These are phyloP conservation scores for Nautilus pompilius DNA, from an alignment of 1,140 invertebrate genomes.

Conservation along the genomic window DNA sequence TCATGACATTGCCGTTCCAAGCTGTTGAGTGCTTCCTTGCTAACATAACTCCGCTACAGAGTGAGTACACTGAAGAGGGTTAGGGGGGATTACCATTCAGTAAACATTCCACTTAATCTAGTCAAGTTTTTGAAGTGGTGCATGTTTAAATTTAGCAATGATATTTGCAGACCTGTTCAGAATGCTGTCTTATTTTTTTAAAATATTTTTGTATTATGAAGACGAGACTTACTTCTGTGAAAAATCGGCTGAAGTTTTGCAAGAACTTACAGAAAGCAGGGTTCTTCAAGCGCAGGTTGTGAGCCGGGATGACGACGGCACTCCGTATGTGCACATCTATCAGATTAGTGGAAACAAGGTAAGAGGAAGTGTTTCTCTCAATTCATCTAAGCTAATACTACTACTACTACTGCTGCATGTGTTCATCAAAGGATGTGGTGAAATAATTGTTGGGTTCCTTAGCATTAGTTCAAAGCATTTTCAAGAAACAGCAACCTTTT, in stretches of 20 bases:
- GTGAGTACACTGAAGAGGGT: conserved; percentile 62
- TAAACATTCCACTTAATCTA: neutral
- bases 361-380: conserved; percentile 23
- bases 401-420: too few relatives aligned
- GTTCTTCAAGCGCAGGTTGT: conserved; percentile 83
- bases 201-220: conserved; percentile 12
- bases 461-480: neutral
- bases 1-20: conserved; percentile 91
- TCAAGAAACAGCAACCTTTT: neutral
- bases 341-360: conserved; percentile 69
- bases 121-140: neutral
- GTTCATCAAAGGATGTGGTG: neutral
- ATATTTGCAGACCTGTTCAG: too few relatives aligned
- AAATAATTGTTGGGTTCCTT: neutral
- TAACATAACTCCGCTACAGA: conserved; percentile 77
- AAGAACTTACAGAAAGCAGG: conserved; percentile 72
- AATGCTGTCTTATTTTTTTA: neutral
- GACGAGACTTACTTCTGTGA: conserved; percentile 54
- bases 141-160: neutral
- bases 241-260: conserved; percentile 73
- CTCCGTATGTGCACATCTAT: conserved; percentile 77
- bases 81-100: too few relatives aligned
- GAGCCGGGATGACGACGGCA: conserved; percentile 72
- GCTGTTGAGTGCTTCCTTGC: conserved; percentile 89
- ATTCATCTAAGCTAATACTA: too few relatives aligned